Conservation (phyloP, 1,140 invertebrate genomes). For the Caenorhabditis inopinata region DNA sequence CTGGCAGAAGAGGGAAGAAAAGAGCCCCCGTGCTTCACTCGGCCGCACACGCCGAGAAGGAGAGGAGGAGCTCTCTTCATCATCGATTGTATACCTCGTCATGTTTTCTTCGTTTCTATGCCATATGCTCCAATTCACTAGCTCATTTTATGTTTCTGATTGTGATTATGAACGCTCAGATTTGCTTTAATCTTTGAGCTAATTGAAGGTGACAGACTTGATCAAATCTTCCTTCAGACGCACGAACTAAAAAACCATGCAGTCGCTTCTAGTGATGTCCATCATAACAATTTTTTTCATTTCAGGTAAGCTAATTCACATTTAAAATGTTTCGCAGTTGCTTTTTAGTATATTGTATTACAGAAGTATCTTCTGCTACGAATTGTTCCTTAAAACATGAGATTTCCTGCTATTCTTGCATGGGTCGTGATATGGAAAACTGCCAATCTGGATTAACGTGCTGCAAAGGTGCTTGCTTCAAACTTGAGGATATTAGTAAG, state of each 20-base stretch:
- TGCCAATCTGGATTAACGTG: slow-evolving; percentile 44
- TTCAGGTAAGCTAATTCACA: no score
- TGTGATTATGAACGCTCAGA: no score
- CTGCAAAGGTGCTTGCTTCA: slow-evolving; percentile 54
- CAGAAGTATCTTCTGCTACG: background rate
- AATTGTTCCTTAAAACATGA: background rate
- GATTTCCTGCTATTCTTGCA: slow-evolving; percentile 46
- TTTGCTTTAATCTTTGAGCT: no score
- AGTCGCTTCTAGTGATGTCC: background rate
- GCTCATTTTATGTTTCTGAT: no score
- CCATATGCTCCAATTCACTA: background rate
- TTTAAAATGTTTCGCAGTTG: no score
- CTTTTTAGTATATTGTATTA: no score
- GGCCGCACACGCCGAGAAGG: background rate
- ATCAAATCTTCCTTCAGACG: no score
- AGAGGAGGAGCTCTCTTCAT: slow-evolving; percentile 3
- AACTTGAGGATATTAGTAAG: slow-evolving; percentile 47
- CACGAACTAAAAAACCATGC: background rate
- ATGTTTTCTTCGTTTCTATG: background rate
- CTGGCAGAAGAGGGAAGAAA: background rate
- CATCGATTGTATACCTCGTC: slow-evolving; percentile 25
- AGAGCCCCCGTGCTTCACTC: background rate
- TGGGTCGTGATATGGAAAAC: slow-evolving; percentile 49
- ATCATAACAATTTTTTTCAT: background rate
- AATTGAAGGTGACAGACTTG: no score